Conservation (phyloP, 2,888 invertebrate genomes). For the Baronia brevicornis region DNA sequence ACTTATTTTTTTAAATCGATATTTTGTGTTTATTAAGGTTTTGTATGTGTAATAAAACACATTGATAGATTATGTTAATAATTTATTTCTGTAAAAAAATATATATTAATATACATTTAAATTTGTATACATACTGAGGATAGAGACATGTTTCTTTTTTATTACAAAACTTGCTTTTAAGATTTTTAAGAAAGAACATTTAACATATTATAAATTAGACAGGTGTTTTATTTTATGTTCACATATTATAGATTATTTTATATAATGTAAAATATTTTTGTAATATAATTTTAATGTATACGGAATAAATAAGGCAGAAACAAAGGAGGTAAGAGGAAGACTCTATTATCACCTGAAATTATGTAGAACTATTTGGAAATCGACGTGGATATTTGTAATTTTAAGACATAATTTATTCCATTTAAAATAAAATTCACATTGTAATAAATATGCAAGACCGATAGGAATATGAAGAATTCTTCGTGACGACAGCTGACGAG, state of each 20-base stretch:
- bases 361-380: no score
- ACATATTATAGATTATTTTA: no score
- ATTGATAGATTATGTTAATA: background rate
- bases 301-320: no score
- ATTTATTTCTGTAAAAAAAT: slow-evolving; percentile 1
- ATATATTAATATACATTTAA: background rate
- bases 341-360: no score
- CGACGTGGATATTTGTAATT: no score
- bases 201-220: slow-evolving; percentile 2
- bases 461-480: slow-evolving; percentile 26
- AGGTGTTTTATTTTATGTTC: no score
- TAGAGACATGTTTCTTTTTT: background rate
- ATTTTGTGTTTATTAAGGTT: no score
- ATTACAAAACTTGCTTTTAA: background rate
- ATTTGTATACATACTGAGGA: background rate
- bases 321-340: no score
- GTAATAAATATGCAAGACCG: slow-evolving; percentile 21
- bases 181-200: slow-evolving; percentile 2
- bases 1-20: no score
- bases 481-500: slow-evolving; percentile 70
- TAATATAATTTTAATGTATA: no score
- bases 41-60: slow-evolving; percentile 4
- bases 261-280: no score
- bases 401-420: no score
- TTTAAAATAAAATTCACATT: slow-evolving; percentile 14